Conservation (phyloP, 2,888 invertebrate species). For the Sylvicola fuscatus region DNA sequence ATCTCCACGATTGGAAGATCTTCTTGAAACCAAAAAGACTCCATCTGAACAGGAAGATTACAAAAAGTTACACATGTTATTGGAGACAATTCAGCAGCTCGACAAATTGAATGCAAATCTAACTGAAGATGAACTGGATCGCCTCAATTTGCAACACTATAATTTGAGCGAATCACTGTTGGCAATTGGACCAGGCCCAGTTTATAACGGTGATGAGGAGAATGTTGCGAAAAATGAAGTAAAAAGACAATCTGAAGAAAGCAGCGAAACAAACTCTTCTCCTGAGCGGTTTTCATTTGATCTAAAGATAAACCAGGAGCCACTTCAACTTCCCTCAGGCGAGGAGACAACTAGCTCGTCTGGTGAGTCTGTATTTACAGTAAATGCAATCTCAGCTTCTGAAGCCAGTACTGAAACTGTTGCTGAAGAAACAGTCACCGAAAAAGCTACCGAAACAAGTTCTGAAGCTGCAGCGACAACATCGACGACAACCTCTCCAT, state of each 20-base stretch:
- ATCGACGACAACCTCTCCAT: conserved; percentile 11
- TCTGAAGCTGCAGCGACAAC: conserved; percentile 5
- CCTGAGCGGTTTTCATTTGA: conserved; percentile 16
- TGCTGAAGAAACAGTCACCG: conserved; percentile 3
- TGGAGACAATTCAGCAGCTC: conserved; percentile 26
- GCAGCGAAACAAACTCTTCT: conserved; percentile 9
- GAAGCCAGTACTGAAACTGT: conserved; percentile 1
- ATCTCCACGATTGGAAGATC: not conserved
- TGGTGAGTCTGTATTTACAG: conserved; percentile 5
- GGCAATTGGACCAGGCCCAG: conserved; percentile 23
- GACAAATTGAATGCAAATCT: conserved; percentile 24
- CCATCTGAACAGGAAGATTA: conserved; percentile 28
- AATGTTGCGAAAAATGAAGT: conserved; percentile 28
- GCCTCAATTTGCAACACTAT: conserved; percentile 19
- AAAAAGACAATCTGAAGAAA: conserved; percentile 24
- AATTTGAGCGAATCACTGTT: conserved; percentile 18
- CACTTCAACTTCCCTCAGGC: conserved; percentile 3
- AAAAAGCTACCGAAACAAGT: not conserved
- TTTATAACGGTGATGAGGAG: conserved; percentile 16
- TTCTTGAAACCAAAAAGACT: conserved; percentile 2
- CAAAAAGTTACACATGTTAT: conserved; percentile 25
- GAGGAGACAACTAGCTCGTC: conserved; percentile 5
- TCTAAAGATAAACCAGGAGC: conserved; percentile 7
- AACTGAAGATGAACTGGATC: conserved; percentile 23
- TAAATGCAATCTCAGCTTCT: not conserved